A percentile compares a stretch with the other conserved stretches of the same genome.
Conservation (phyloP, 2,888 invertebrate genomes). For the Drosophila pseudotakahashii region DNA sequence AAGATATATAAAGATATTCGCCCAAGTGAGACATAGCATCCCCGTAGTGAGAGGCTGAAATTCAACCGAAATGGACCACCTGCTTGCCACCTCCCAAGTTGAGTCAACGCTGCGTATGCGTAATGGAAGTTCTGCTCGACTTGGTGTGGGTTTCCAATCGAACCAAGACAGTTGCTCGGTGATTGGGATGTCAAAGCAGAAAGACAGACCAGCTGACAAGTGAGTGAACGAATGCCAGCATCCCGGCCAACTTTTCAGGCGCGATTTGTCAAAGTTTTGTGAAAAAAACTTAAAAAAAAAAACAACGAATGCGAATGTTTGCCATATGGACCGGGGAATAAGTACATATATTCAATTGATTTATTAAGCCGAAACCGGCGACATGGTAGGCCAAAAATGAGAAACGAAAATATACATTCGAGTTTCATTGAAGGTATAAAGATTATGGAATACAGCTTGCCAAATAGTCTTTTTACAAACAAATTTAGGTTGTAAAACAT, state of each 20-base stretch:
- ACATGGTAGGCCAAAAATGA: conserved; percentile 26
- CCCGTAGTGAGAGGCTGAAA: conserved; percentile 35
- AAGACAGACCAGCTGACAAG: conserved; percentile 56
- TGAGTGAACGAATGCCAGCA: conserved; percentile 62
- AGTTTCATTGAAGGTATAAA: not conserved
- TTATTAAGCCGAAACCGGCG: conserved; percentile 54
- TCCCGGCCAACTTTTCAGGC: conserved; percentile 47
- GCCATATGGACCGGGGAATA: conserved; percentile 1
- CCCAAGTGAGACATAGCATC: conserved; percentile 40
- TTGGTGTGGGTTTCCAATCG: conserved; percentile 14
- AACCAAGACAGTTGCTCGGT: not conserved
- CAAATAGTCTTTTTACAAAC: too few relatives aligned
- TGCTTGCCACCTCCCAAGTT: conserved; percentile 38
- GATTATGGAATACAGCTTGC: conserved; percentile 1
- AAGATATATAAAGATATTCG: conserved; percentile 31
- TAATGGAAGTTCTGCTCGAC: conserved; percentile 29
- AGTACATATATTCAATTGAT: conserved; percentile 54
- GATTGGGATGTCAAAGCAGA: conserved; percentile 32
- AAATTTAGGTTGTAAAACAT: too few relatives aligned
- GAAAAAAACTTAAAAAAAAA: conserved; percentile 26
- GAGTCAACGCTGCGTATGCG: conserved; percentile 69
- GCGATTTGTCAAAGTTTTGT: conserved; percentile 65
- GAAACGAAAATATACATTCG: conserved; percentile 19
- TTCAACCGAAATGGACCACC: conserved; percentile 35
- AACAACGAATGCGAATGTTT: conserved; percentile 21